Evolutionary conservation across 2,888 invertebrate species (phyloP).

Genomic region (Brenthis hecate): DNA sequence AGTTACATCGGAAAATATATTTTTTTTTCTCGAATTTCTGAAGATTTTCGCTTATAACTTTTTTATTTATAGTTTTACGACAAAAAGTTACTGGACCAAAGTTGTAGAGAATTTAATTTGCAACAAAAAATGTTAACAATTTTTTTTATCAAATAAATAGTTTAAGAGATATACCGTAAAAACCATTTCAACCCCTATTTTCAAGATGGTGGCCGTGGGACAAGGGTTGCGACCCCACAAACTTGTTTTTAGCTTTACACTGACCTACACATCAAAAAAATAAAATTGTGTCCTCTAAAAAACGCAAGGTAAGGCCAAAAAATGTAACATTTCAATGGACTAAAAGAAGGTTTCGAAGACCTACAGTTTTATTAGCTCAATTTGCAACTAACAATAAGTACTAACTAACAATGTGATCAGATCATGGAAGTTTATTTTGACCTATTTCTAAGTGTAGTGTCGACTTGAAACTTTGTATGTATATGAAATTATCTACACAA

Average conservation of each 20-base stretch:
- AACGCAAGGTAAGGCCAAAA: too few relatives aligned
- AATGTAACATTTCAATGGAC: conserved; percentile 1
- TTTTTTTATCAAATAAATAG: conserved; percentile 17
- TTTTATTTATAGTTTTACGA: conserved; percentile 17
- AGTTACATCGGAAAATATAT: neutral
- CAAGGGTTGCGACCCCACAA: conserved; percentile 16
- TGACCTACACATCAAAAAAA: too few relatives aligned
- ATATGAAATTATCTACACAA: too few relatives aligned
- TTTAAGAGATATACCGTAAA: neutral
- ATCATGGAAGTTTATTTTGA: too few relatives aligned
- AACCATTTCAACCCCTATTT: conserved; percentile 15
- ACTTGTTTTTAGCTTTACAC: neutral
- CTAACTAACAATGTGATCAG: too few relatives aligned
- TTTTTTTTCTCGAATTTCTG: conserved; percentile 1
- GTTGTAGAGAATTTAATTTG: conserved; percentile 19
- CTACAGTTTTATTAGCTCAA: too few relatives aligned
- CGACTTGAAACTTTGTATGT: too few relatives aligned
- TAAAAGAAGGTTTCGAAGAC: neutral
- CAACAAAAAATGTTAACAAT: conserved; percentile 9
- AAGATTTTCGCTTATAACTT: conserved; percentile 11
- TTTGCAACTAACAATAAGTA: too few relatives aligned
- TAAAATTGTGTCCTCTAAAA: too few relatives aligned
- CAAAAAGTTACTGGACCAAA: conserved; percentile 19
- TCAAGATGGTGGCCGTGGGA: conserved; percentile 4
- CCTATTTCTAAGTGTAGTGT: too few relatives aligned